Conservation (phyloP, 2,888 invertebrate genomes). For the Lasioglossum calceatum region DNA sequence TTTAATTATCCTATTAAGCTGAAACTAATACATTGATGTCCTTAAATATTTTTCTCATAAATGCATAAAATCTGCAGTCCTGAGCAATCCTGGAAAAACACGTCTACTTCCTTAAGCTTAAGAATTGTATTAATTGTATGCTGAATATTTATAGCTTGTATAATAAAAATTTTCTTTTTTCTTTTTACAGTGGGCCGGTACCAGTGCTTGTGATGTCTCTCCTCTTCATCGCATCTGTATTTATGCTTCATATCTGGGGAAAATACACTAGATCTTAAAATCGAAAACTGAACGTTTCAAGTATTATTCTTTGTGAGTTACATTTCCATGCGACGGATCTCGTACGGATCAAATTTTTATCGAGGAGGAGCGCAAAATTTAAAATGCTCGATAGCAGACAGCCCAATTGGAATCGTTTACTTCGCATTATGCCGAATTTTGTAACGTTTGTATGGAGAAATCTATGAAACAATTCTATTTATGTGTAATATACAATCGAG, state of each 20-base stretch:
- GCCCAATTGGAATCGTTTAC: constrained; percentile 24
- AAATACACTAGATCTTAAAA: constrained; percentile 95
- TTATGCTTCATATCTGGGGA: constrained; percentile 99
- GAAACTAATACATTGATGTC: too few species aligned
- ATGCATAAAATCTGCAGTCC: too few species aligned
- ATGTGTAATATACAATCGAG: constrained; percentile 20
- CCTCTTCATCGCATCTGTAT: constrained; percentile 99
- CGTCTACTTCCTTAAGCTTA: neutral
- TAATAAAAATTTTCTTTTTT: constrained; percentile 8
- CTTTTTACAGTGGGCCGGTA: constrained; percentile 94
- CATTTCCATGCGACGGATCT: constrained; percentile 40
- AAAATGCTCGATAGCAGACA: constrained; percentile 14
- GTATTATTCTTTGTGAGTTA: neutral
- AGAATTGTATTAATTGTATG: neutral
- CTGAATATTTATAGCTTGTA: neutral
- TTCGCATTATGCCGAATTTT: constrained; percentile 31
- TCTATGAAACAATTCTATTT: constrained; percentile 34
- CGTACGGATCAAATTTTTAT: constrained; percentile 19
- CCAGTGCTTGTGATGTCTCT: constrained; percentile 99
- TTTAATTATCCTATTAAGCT: too few species aligned
- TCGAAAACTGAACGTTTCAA: neutral
- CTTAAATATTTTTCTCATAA: too few species aligned
- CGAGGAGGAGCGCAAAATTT: constrained; percentile 3
- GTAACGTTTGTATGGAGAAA: constrained; percentile 44
- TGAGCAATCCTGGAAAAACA: too few species aligned